Evolutionary conservation across 2,888 invertebrate species (phyloP), one percentile per base, ranked within the genome.

Genomic region (Onchidella celtica): DNA sequence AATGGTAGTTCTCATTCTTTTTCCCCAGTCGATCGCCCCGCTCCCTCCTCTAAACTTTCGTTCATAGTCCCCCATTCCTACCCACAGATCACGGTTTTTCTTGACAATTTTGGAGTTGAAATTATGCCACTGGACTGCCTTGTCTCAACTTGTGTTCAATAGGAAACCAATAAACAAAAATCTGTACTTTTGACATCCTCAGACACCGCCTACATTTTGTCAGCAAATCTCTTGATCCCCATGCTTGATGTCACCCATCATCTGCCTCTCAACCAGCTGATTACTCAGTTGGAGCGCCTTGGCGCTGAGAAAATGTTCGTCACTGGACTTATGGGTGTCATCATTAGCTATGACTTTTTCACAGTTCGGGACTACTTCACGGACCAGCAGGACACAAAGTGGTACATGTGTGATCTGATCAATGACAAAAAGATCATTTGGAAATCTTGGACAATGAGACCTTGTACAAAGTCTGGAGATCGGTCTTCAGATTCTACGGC

Each of bases 131-230:
- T n/a, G n/a, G n/a, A n/a, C n/a, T n/a, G n/a, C n/a, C n/a, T n/a
- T n/a, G n/a, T n/a, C n/a, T n/a, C n/a, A n/a, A n/a, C n/a, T n/a
- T n/a, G n/a, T n/a, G n/a, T n/a, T n/a, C n/a, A n/a, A n/a, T n/a
- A n/a, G n/a, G n/a, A n/a, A n/a, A n/a, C n/a, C n/a, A n/a, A n/a
- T n/a, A n/a, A n/a, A n/a, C n/a, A n/a, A n/a, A n/a, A n/a, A n/a
- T 47, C 17, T 47, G 9, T 17, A 47, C 17, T 17, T 47, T 47
- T 47, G 17, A 47, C 47, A 57, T 72, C 72, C 34, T 6, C 72
- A 72, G 79, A 36, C n/a, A 36, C 29, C 63, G 38, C 79, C 9
- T 79, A 79, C 55, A 34, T 79, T 24, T n/a, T 72, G 11, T 72
- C 79, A 1, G 24, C 38, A 1, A 32, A 55, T 27, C 3, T 59